Evolutionary conservation across 35 echinoderm and acorn worm genomes (phyloP).

Genomic region (Apostichopus japonicus): DNA sequence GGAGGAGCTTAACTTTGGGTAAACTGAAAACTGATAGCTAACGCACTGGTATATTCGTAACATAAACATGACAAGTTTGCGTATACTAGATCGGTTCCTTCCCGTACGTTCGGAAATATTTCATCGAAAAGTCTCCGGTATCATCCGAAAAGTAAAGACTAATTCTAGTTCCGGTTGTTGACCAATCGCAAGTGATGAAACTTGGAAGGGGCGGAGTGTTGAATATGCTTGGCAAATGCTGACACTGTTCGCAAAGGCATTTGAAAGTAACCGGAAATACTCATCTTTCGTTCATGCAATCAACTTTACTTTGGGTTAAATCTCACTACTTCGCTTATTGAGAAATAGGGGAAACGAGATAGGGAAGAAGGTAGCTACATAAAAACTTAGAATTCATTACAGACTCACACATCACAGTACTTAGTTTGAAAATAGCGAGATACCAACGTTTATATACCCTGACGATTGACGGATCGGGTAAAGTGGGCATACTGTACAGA

Average conservation of each 20-base stretch:
- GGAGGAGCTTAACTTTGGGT: not conserved
- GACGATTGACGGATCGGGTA: too few relatives aligned
- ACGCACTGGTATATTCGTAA: not conserved
- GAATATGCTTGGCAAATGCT: not conserved
- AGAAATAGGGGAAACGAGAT: not conserved
- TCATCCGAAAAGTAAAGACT: not conserved
- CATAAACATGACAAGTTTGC: not conserved
- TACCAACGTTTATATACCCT: too few relatives aligned
- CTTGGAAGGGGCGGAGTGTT: not conserved
- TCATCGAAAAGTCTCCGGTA: slow-evolving; percentile 1
- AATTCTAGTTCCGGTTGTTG: slow-evolving; percentile 10
- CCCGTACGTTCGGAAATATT: slow-evolving; percentile 4
- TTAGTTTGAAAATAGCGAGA: too few relatives aligned
- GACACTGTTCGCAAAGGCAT: not conserved
- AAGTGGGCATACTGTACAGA: too few relatives aligned
- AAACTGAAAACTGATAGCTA: not conserved
- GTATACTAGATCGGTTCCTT: not conserved
- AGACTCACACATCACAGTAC: too few relatives aligned
- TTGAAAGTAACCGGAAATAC: not conserved
- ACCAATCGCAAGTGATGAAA: not conserved
- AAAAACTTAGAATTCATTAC: too few relatives aligned
- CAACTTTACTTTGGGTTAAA: not conserved
- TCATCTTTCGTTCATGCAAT: not conserved
- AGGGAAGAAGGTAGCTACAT: too few relatives aligned
- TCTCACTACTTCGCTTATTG: not conserved